Percentiles rank a stretch among this genome's conserved stretches.
Conservation (phyloP, 2,113 vertebrate genomes). For the Copsychus sechellarum region DNA sequence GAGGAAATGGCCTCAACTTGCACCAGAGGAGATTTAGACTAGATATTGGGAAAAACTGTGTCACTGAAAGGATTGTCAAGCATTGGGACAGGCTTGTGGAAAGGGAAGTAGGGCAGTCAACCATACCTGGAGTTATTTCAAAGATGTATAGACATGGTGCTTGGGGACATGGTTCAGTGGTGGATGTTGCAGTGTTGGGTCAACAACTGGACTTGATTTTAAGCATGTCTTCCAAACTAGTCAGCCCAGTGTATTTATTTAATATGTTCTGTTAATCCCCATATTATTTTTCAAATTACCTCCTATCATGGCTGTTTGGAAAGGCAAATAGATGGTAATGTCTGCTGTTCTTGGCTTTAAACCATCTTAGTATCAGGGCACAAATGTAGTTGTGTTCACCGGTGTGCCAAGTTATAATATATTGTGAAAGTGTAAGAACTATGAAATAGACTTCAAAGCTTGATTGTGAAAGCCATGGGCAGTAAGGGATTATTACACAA, state of each 20-base stretch:
- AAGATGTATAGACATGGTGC: accelerated
- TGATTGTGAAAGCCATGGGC: background rate
- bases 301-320: background rate
- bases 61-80: background rate
- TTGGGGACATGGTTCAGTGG: background rate
- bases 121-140: background rate
- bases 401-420: background rate
- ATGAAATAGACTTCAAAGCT: background rate
- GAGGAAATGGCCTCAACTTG: background rate
- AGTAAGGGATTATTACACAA: background rate
- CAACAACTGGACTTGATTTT: accelerated
- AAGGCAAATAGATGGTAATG: background rate
- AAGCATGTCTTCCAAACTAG: background rate
- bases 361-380: accelerated
- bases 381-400: background rate
- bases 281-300: background rate
- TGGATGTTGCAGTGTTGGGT: background rate
- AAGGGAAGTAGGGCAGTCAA: background rate
- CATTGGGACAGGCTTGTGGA: background rate
- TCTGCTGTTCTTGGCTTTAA: background rate
- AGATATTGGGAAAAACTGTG: background rate
- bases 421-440: background rate
- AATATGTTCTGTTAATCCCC: background rate
- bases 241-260: background rate
- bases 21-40: background rate